Conservation (phyloP, 2,113 vertebrate species). For the Glareola pratincola region DNA sequence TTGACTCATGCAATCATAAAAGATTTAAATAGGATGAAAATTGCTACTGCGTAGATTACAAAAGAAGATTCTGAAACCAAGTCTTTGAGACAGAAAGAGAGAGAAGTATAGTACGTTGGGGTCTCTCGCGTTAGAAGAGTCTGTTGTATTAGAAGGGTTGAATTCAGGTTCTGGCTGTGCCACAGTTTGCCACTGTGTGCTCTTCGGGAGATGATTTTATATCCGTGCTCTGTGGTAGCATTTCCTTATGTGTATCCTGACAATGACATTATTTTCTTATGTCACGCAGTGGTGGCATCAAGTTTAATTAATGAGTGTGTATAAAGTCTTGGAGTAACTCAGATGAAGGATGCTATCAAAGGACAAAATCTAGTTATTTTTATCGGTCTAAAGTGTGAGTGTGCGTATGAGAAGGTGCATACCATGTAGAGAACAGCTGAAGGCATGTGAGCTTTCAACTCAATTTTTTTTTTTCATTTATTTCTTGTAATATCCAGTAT, state of each 20-base stretch:
- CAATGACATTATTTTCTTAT: neutral
- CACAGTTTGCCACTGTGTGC: neutral
- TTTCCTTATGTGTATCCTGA: neutral
- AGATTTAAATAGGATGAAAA: conserved; percentile 70
- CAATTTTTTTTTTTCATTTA: neutral
- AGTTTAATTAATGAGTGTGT: neutral
- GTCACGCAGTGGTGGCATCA: neutral
- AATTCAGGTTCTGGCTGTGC: neutral
- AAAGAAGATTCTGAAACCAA: conserved; percentile 47
- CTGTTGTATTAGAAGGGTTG: neutral
- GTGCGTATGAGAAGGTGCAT: neutral
- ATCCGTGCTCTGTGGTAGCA: neutral
- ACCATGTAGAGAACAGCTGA: neutral
- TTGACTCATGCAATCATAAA: conserved; percentile 65
- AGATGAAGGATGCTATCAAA: neutral
- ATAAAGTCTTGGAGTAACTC: neutral
- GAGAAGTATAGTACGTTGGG: neutral
- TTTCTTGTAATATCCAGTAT: neutral
- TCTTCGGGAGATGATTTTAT: neutral
- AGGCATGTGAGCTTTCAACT: neutral
- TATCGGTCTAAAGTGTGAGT: neutral
- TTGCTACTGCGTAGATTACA: conserved; percentile 51
- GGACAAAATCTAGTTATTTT: neutral
- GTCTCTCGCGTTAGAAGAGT: neutral
- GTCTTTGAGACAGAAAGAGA: conserved; percentile 7